Percentiles rank a stretch among this genome's conserved stretches.
phyloP scores from a whole-genome alignment of 2,888 invertebrate genomes.

The Pollenia angustigena region DNA sequence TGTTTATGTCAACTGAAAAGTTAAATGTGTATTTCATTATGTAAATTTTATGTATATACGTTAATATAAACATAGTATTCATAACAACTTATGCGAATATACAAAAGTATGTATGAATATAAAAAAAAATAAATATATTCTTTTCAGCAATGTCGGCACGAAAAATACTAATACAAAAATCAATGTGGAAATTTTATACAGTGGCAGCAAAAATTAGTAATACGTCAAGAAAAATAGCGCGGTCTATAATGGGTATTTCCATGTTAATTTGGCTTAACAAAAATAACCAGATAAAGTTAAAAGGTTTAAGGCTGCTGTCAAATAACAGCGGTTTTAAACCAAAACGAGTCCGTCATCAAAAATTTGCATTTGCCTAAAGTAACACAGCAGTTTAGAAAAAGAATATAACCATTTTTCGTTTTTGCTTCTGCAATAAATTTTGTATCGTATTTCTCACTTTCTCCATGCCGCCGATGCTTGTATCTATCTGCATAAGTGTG shows the following conservation, averaged over 20 bases:
- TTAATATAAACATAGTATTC: background rate
- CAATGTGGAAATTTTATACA: background rate
- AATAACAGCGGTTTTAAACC: background rate
- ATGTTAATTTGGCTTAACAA: too few relatives aligned
- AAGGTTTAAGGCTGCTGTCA: too few relatives aligned
- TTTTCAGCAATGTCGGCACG: background rate
- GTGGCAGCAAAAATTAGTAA: background rate
- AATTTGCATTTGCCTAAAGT: too few relatives aligned
- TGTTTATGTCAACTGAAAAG: constrained; percentile 4
- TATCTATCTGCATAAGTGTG: too few relatives aligned
- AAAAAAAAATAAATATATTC: background rate
- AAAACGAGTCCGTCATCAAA: background rate
- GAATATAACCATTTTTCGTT: background rate
- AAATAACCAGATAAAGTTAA: too few relatives aligned
- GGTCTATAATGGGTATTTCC: too few relatives aligned
- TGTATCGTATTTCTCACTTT: constrained; percentile 19
- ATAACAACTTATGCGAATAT: background rate
- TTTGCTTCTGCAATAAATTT: constrained; percentile 10
- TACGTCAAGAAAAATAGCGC: background rate
- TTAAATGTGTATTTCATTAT: constrained; percentile 11
- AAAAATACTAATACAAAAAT: background rate
- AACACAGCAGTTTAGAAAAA: background rate
- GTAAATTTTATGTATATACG: constrained; percentile 13
- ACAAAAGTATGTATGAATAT: background rate
- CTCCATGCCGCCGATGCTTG: too few relatives aligned